phyloP scores from a whole-genome alignment of 2,797 vertebrate species.

The Trachops cirrhosus region DNA sequence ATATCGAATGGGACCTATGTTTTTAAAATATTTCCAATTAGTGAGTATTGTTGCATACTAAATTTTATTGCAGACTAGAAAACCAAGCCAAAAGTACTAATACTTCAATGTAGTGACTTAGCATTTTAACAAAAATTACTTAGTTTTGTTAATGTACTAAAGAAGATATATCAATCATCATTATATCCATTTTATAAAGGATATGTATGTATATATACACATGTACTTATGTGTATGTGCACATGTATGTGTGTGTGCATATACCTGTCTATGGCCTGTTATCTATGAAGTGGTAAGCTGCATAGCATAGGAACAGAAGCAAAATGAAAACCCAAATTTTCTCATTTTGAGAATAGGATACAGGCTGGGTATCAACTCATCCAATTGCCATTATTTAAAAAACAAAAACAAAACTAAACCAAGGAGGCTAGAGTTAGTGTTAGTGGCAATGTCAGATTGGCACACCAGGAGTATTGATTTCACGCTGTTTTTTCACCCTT shows the following conservation, averaged over 20 bases:
- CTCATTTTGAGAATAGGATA: not conserved
- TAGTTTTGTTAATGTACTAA: not conserved
- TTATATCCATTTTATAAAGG: not conserved
- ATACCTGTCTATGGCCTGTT: not conserved
- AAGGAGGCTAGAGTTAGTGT: not conserved
- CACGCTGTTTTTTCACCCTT: not conserved
- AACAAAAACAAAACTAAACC: not conserved
- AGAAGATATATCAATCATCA: not conserved
- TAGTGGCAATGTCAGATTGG: not conserved
- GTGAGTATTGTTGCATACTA: not conserved
- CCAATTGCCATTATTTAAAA: not conserved
- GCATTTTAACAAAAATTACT: not conserved
- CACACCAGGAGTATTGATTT: not conserved
- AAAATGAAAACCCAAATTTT: not conserved
- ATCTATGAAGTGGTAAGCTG: not conserved
- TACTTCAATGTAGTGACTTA: not conserved
- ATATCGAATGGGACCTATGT: too few relatives aligned
- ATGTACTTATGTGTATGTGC: not conserved
- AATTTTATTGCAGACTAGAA: not conserved
- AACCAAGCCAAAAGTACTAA: not conserved
- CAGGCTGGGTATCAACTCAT: not conserved
- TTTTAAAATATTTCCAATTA: slow-evolving; percentile 10
- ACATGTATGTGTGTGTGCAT: not conserved
- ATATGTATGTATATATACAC: not conserved
- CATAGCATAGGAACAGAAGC: not conserved